phyloP scores from a whole-genome alignment of 2,113 vertebrate genomes.

The Isichthys henryi region DNA sequence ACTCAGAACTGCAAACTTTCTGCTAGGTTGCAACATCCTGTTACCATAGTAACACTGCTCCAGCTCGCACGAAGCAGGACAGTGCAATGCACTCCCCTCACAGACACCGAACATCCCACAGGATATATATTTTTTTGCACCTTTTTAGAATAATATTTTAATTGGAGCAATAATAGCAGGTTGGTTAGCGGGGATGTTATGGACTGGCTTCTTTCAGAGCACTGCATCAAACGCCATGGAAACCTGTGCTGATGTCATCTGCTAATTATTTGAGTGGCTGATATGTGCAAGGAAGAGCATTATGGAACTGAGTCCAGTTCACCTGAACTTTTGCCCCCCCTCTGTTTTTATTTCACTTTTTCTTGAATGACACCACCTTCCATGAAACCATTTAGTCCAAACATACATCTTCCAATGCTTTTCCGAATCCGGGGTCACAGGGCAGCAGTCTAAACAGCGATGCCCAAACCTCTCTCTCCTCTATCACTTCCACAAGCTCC shows the following conservation, averaged over 20 bases:
- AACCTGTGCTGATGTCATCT: background rate
- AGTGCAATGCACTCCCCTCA: background rate
- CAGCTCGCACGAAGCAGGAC: background rate
- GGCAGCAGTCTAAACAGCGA: background rate
- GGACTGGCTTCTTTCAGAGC: background rate
- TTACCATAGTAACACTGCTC: constrained; percentile 38
- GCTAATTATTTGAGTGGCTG: constrained; percentile 3
- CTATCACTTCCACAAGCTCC: background rate
- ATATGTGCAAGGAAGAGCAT: background rate
- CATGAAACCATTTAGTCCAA: background rate
- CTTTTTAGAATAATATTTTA: constrained; percentile 5
- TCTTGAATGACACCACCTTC: background rate
- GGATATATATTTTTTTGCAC: background rate
- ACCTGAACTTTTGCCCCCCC: background rate
- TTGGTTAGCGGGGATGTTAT: background rate
- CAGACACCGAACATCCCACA: background rate
- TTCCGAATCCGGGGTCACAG: background rate
- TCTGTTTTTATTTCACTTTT: background rate
- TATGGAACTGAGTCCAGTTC: background rate
- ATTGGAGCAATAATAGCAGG: background rate
- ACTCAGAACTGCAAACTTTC: constrained; percentile 11
- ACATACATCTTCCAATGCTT: background rate
- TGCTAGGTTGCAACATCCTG: constrained; percentile 12
- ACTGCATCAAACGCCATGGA: background rate
- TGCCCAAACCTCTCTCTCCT: background rate